A percentile compares a stretch with the other conserved stretches of the same genome.
Evolutionary conservation across 2,113 vertebrate genomes (phyloP).

Genomic region (Malurus elegans): DNA sequence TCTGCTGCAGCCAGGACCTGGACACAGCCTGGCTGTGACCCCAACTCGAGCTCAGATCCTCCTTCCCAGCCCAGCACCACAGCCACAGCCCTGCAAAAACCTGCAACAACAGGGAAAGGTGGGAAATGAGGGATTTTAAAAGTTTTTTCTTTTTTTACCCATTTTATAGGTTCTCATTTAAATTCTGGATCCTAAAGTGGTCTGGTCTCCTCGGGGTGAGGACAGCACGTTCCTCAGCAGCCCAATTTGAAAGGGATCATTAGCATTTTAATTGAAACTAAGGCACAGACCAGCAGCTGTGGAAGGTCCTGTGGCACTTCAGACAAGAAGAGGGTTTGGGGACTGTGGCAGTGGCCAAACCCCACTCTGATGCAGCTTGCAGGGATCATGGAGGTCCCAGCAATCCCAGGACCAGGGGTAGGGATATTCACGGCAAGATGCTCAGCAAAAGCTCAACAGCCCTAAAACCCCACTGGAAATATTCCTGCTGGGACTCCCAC

Average conservation of each 20-base stretch:
- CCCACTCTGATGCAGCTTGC: neutral
- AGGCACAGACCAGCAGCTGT: neutral
- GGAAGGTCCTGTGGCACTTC: neutral
- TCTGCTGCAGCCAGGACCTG: fast-evolving
- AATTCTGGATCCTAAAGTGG: neutral
- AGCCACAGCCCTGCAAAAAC: neutral
- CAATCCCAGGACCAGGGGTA: fast-evolving
- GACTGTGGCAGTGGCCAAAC: neutral
- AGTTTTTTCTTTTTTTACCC: neutral
- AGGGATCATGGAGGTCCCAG: neutral
- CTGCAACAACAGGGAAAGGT: no score
- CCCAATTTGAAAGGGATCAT: neutral
- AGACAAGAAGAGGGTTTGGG: neutral
- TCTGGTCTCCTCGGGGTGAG: neutral
- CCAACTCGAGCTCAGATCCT: fast-evolving
- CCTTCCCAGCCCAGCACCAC: neutral
- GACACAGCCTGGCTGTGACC: neutral
- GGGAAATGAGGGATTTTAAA: neutral
- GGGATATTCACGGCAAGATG: neutral
- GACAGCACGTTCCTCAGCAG: neutral
- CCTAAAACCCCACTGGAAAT: neutral
- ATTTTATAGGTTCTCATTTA: neutral
- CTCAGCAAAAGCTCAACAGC: neutral
- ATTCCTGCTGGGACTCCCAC: neutral
- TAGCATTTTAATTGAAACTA: neutral